Evolutionary conservation across 35 echinoderm and acorn worm genomes (phyloP).

Genomic region (Apostichopus japonicus): DNA sequence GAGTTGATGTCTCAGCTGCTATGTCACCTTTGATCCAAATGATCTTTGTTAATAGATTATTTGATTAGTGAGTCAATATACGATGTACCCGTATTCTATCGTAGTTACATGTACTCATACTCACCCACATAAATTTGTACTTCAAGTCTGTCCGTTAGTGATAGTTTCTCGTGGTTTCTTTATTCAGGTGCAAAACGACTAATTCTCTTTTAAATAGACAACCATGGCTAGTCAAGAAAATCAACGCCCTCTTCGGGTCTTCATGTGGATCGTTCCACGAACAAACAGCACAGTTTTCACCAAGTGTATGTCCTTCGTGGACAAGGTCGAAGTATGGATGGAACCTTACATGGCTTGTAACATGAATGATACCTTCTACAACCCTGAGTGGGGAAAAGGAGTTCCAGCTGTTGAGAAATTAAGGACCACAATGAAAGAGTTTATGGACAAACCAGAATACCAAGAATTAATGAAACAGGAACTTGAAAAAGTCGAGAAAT

Average conservation of each 20-base stretch:
- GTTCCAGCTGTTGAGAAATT: background rate
- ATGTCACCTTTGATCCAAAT: too few relatives aligned
- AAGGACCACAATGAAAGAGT: background rate
- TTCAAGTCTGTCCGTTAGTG: too few relatives aligned
- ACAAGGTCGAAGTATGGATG: background rate
- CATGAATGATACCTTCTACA: constrained; percentile 14
- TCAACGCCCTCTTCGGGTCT: background rate
- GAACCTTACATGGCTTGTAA: constrained; percentile 6
- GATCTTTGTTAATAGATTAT: too few relatives aligned
- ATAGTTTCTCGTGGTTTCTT: too few relatives aligned
- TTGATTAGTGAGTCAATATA: too few relatives aligned
- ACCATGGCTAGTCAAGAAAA: background rate
- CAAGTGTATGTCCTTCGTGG: constrained; percentile 42
- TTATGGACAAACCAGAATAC: background rate
- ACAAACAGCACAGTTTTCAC: constrained; percentile 25
- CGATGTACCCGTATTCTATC: too few relatives aligned
- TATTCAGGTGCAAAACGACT: too few relatives aligned
- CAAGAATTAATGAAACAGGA: background rate
- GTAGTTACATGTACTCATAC: too few relatives aligned
- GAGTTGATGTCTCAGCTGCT: too few relatives aligned
- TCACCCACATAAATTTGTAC: too few relatives aligned
- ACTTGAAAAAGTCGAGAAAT: background rate
- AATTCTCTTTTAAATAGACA: too few relatives aligned
- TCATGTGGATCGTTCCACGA: constrained; percentile 8
- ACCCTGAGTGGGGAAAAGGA: background rate